Evolutionary conservation across 2,888 invertebrate species (phyloP), one percentile per base, ranked within the genome.

Genomic region (Nowickia ferox): DNA sequence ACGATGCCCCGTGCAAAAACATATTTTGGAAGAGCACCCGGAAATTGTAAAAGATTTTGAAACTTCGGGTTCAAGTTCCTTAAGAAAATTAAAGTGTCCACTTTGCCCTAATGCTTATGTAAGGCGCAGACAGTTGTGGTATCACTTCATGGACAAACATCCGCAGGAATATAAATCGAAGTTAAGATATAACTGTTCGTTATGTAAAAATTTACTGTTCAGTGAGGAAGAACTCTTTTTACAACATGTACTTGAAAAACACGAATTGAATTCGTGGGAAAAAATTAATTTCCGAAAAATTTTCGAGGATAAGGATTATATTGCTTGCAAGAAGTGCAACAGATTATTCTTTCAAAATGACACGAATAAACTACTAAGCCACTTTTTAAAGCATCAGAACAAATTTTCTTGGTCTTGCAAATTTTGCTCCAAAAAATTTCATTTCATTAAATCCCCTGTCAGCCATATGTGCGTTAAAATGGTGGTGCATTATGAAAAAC

Each of bases 201-300:
- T 81, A 61, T 81, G 81, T 38, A 1, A 30, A 9, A 17, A 61
- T n/a, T 9, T 42, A 5, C 4, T 9, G 1, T 69, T 81, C 30
- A 30, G 5, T 30, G 53, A 38, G 1, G 30, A 61, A 53, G 53
- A 68, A 13, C 5, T 9, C 38, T 75, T 53, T 22, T n/a, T 66
- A 1, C n/a, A 63, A 46, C 84, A 85, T 61, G 30, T 80, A 30
- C 48, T 63, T 10, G 68, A 74, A 11, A 13, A 68, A 8, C 84
- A 85, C 63, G 2, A 69, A 11, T 22, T 85, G 19, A 74, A 77
- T 42, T 74, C 72, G 0, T 85, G 77, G 81, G 55, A 78, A 53
- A 10, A 19, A 44, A 44, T 85, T 1, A 74, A 77, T 15, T 85
- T 48, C n/a, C 42, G 48, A 69, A 65, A 68, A 53, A 13, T 77